These are phyloP conservation scores for Mormyrops attenuatus DNA, from an alignment of 2,797 vertebrate genomes.

Conservation along the genomic window DNA sequence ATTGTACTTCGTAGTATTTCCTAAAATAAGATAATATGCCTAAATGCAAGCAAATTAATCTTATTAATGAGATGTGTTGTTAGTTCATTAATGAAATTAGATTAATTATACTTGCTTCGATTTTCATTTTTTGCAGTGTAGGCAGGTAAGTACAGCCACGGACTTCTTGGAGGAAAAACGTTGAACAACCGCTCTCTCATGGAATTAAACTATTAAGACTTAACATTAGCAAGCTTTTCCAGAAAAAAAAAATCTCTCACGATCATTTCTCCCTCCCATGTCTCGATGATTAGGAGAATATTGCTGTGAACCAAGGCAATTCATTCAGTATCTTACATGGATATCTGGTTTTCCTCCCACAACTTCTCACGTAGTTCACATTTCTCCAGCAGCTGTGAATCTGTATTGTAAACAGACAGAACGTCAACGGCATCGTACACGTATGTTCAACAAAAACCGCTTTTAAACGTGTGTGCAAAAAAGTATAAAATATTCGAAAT, in stretches of 20 bases:
- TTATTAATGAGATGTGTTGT: background rate
- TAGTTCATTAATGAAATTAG: background rate
- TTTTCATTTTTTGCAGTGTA: background rate
- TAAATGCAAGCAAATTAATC: background rate
- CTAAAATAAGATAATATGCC: background rate
- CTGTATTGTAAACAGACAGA: slow-evolving; percentile 37
- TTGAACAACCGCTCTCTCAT: background rate
- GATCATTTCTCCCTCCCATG: background rate
- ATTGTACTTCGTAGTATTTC: background rate
- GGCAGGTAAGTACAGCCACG: background rate
- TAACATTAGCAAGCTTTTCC: background rate
- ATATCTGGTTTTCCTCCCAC: slow-evolving; percentile 45
- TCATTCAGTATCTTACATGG: slow-evolving; percentile 41
- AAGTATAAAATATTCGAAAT: background rate
- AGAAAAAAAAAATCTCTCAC: background rate
- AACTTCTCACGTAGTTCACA: slow-evolving; percentile 49
- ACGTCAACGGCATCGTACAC: background rate
- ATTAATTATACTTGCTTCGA: background rate
- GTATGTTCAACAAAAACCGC: background rate
- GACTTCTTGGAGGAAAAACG: background rate
- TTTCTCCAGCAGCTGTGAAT: slow-evolving; percentile 56
- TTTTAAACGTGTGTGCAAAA: background rate
- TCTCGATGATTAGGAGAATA: background rate
- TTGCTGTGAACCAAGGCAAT: background rate
- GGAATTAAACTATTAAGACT: background rate